Conservation (phyloP, 1,140 invertebrate species). For the Heliconius nattereri region DNA sequence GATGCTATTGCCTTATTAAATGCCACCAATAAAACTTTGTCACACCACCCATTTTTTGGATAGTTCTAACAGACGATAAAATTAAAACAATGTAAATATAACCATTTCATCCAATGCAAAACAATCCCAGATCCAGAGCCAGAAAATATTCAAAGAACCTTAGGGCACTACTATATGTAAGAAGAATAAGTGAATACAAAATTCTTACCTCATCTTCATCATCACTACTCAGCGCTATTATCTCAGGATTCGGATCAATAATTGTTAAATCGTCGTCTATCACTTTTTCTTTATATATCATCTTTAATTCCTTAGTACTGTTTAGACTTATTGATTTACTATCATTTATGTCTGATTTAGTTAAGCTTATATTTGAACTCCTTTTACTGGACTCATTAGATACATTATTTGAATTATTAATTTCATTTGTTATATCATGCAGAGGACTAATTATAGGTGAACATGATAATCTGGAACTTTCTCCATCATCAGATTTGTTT, state of each 20-base stretch:
- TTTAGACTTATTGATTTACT: conserved; percentile 1
- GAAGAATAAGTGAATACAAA: background rate
- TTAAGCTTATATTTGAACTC: conserved; percentile 37
- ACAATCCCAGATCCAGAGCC: too few relatives aligned
- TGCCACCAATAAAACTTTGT: too few relatives aligned
- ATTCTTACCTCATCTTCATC: conserved; percentile 66
- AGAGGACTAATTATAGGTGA: conserved; percentile 63
- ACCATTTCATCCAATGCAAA: too few relatives aligned
- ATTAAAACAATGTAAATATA: too few relatives aligned
- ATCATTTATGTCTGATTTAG: conserved; percentile 28
- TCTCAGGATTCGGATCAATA: conserved; percentile 60
- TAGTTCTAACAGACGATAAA: too few relatives aligned
- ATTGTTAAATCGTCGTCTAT: conserved; percentile 68
- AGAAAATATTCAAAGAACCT: too few relatives aligned
- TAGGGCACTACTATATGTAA: too few relatives aligned
- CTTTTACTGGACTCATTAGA: background rate
- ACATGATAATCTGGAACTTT: conserved; percentile 56
- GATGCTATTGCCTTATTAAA: too few relatives aligned
- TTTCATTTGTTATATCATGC: conserved; percentile 56
- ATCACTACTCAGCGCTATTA: conserved; percentile 72
- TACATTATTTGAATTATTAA: conserved; percentile 38
- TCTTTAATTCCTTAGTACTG: conserved; percentile 21
- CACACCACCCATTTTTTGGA: too few relatives aligned
- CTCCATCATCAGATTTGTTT: conserved; percentile 35
- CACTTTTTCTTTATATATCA: conserved; percentile 47